Evolutionary conservation across 1,140 invertebrate species (phyloP), one percentile per base, ranked within the genome.

Genomic region (Habropoda laboriosa): DNA sequence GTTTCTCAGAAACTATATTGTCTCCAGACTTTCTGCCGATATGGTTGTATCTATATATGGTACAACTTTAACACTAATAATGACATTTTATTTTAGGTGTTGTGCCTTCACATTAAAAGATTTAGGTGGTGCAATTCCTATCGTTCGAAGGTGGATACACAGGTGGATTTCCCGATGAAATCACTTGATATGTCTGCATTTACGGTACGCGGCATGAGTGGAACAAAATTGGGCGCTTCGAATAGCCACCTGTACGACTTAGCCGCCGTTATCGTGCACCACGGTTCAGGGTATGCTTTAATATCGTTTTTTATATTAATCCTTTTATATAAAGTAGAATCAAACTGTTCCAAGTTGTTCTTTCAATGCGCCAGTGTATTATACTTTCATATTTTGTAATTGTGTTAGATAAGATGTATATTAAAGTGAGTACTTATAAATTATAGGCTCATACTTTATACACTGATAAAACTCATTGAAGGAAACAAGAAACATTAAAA

Each of bases 21-120:
- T 8, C 21, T 53, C 3, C 0, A 24, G 12, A 18, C 5, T n/a
- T 53, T 53, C 24, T 53, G 7, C 3, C 6, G 21, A 10, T 53
- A 21, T 21, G n/a, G n/a, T n/a, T n/a, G n/a, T n/a, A n/a, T n/a
- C n/a, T n/a, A n/a, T 24, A 10, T 53, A 53, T 24, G 2, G 3
- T 35, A 1, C 27, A 35, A n/a, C 30, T 35, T n/a, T 35, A 18
- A 45, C 5, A 30, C 0, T 72, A 16, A 61, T 66, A n/a, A 64
- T 82, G 40, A 47, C 38, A 49, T 27, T 73, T 76, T 55, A 27
- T 88, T 93, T 21, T 88, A 96, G 96, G 95, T 96, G 72, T 92
- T 98, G 83, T 98, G 97, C 94, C 92, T 98, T 89, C 97, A 98
- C 92, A 94, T 98, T 74, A 98, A 98, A 93, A 93, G 97, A 90